Evolutionary conservation across 2,797 vertebrate species (phyloP), one percentile per base, ranked within the genome.

Genomic region (Emydoidea blandingii): DNA sequence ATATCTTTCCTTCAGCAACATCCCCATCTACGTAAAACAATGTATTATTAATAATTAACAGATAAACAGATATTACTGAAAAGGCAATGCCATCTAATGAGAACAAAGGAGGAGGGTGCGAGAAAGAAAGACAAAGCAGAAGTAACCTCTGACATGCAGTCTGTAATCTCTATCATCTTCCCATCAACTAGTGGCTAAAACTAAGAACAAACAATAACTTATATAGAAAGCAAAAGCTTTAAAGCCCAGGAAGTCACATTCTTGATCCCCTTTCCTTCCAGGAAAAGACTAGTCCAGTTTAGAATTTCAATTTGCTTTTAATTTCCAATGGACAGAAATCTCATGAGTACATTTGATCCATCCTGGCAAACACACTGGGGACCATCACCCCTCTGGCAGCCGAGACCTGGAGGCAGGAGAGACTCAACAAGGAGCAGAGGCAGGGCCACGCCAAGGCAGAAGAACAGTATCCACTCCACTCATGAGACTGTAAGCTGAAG

Each of bases 91-190:
- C 16, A 19, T 44, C n/a, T n/a, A 34, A 29, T 52, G 50, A 47
- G 44, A 54, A 23, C 8, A 0, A 1, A 37, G n/a, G 12, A 79
- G 52, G 16, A 9, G 31, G 90, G 53, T 87, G 29, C 62, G 88
- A 93, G 95, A 93, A 92, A 93, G 37, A 76, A 72, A 92, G 94
- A 78, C 90, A 94, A 76, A 96, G 83, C 88, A 96, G 83, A 49
- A 11, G 80, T 89, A 94, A 76, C 31, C 56, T 65, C 6, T 94
- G 95, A 89, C 21, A 49, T 59, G 25, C 0, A 0, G 85, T 93
- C 92, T 89, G 79, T 78, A 74, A 11, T 47, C 27, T 47, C 74
- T 29, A 49, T 9, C 37, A 14, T 25, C 44, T 83, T 78, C 87
- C 87, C 0, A 0, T 90, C 87, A 90, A 91, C 82, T 86, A 92